Percentiles rank a stretch among this genome's conserved stretches.
phyloP scores from a whole-genome alignment of 1,140 invertebrate genomes.

The Callitettix versicolor region DNA sequence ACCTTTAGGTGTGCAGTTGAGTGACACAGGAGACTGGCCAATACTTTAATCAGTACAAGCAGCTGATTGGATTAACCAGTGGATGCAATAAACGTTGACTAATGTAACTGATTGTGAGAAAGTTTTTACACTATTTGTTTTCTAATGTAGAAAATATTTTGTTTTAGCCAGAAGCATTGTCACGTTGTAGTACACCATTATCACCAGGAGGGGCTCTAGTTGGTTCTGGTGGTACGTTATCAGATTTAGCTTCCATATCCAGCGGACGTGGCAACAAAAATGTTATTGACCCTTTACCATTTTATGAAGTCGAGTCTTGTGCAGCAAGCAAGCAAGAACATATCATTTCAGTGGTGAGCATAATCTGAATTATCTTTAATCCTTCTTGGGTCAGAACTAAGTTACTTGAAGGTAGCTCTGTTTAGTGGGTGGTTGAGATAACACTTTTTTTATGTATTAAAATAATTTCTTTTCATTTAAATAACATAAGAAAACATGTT shows the following conservation, averaged over 20 bases:
- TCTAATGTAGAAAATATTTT: neutral
- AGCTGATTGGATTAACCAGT: too few species aligned
- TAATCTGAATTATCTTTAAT: too few species aligned
- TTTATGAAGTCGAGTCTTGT: conserved; percentile 71
- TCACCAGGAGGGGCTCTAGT: conserved; percentile 49
- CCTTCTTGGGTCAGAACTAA: neutral
- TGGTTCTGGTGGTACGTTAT: conserved; percentile 32
- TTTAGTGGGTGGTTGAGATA: conserved; percentile 4
- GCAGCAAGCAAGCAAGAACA: conserved; percentile 79
- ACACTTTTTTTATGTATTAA: neutral
- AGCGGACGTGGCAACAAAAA: conserved; percentile 15
- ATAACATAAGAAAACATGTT: too few species aligned
- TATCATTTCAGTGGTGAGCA: conserved; percentile 63
- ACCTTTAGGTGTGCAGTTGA: too few species aligned
- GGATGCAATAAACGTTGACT: too few species aligned
- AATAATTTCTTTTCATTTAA: too few species aligned
- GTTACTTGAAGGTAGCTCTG: too few species aligned
- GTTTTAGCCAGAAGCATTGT: conserved; percentile 64
- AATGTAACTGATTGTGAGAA: too few species aligned
- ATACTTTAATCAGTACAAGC: too few species aligned
- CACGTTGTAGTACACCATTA: conserved; percentile 69
- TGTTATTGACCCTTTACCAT: conserved; percentile 43
- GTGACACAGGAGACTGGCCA: too few species aligned
- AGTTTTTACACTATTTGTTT: too few species aligned
- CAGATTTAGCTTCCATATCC: conserved; percentile 37